A percentile compares a stretch with the other conserved stretches of the same genome.
phyloP scores from a whole-genome alignment of 2,113 vertebrate species.

The Anoura caudifer region DNA sequence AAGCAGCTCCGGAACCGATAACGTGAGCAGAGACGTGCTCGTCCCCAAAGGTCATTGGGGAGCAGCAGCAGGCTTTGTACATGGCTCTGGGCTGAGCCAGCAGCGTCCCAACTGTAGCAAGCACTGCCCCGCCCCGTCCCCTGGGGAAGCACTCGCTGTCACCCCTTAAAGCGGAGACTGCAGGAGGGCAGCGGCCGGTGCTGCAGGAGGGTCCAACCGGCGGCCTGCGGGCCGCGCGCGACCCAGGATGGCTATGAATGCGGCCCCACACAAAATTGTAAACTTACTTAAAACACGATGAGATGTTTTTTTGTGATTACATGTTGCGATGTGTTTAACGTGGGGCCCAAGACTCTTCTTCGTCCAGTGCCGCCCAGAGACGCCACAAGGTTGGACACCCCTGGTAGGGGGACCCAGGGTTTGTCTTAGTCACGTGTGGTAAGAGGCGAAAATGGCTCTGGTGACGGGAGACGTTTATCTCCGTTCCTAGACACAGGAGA shows the following conservation, averaged over 20 bases:
- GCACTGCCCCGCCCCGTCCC: no score
- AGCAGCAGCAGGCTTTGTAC: neutral
- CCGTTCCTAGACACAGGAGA: neutral
- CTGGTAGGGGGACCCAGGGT: neutral
- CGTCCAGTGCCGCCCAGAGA: no score
- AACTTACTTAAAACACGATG: no score
- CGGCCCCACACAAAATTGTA: no score
- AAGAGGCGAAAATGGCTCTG: neutral
- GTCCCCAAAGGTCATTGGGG: neutral
- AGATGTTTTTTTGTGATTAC: no score
- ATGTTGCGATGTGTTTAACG: no score
- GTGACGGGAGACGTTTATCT: accelerated
- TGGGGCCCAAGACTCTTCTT: no score
- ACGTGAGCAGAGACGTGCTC: neutral
- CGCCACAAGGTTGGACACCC: no score
- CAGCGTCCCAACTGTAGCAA: neutral
- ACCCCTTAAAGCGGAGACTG: neutral
- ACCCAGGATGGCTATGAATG: no score
- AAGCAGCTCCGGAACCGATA: neutral
- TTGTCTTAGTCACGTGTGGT: neutral
- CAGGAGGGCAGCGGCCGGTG: accelerated
- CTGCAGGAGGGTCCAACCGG: no score
- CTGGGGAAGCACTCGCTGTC: neutral
- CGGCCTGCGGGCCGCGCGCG: no score
- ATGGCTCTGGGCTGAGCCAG: neutral